Evolutionary conservation across 2,888 invertebrate genomes (phyloP).

Genomic region (Aspidapion aeneum): DNA sequence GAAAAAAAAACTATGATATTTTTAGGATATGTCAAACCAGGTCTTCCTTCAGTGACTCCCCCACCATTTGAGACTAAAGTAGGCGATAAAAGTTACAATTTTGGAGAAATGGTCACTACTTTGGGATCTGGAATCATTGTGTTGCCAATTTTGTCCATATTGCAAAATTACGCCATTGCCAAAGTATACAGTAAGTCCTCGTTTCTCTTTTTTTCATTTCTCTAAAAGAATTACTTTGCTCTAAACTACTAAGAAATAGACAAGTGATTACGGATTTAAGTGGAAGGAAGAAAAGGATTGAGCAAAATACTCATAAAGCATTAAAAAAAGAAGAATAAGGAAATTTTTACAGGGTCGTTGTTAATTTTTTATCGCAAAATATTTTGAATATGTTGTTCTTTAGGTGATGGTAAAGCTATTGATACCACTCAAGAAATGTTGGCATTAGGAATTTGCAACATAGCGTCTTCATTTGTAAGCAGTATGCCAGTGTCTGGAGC

Average conservation of each 20-base stretch:
- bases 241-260: no score
- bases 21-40: constrained; percentile 66
- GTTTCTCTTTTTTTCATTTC: background rate
- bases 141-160: constrained; percentile 62
- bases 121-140: constrained; percentile 64
- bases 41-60: constrained; percentile 59
- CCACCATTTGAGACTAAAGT: constrained; percentile 66
- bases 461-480: constrained; percentile 63
- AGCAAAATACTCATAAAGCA: no score
- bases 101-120: constrained; percentile 56
- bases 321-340: no score
- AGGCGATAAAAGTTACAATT: constrained; percentile 53
- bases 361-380: no score
- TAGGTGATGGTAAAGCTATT: constrained; percentile 57
- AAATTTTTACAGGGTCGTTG: no score
- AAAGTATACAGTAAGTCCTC: constrained; percentile 58
- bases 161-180: constrained; percentile 69
- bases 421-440: constrained; percentile 71
- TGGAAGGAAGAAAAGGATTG: no score
- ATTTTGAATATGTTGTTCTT: no score
- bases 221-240: no score
- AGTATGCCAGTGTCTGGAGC: constrained; percentile 66
- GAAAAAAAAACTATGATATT: no score
- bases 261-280: no score
- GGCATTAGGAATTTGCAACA: constrained; percentile 62